Conservation (phyloP, 2,113 vertebrate genomes). For the Parus major region DNA sequence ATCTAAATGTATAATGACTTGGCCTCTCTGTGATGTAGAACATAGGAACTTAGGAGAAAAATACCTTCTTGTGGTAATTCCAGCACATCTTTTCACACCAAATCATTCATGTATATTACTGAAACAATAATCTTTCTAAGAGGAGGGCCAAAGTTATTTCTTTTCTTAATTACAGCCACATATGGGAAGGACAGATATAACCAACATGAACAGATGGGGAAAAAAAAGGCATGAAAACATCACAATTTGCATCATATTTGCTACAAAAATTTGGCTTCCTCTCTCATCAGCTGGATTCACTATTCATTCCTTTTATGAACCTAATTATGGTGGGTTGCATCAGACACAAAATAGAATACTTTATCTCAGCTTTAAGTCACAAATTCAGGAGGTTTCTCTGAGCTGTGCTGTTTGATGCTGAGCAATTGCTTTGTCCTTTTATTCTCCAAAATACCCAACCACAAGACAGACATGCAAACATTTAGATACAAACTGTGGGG, state of each 20-base stretch:
- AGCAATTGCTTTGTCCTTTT: neutral
- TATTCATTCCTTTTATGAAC: neutral
- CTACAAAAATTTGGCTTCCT: neutral
- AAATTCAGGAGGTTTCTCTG: neutral
- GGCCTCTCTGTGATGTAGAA: neutral
- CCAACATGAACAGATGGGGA: neutral
- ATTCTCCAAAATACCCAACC: neutral
- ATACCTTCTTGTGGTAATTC: neutral
- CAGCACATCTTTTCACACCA: neutral
- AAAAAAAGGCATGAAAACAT: neutral
- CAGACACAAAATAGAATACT: neutral
- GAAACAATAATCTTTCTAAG: neutral
- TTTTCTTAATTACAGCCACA: neutral
- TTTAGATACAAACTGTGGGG: neutral
- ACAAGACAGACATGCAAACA: neutral
- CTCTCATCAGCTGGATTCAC: neutral
- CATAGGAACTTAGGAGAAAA: neutral
- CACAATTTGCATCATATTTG: neutral
- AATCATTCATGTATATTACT: fast-evolving
- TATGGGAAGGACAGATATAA: neutral
- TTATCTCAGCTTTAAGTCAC: neutral
- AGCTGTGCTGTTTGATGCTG: neutral
- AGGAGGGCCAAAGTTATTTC: neutral
- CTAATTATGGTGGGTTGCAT: neutral
- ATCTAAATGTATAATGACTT: neutral